A percentile compares a stretch with the other conserved stretches of the same genome.
Conservation (phyloP, 2,113 vertebrate genomes). For the Rallus limicola region DNA sequence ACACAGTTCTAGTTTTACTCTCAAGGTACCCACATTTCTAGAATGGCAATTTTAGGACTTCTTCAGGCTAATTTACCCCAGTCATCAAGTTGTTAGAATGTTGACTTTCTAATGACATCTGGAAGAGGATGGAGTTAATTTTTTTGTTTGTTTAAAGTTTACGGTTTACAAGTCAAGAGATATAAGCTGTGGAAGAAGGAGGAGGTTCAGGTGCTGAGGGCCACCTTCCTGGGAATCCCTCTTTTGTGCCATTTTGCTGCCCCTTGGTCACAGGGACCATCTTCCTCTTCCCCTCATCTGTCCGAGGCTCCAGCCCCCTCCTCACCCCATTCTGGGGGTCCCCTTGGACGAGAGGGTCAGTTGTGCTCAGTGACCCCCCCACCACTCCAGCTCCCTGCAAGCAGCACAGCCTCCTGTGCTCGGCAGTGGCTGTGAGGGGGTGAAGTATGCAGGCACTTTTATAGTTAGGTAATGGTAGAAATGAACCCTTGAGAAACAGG, state of each 20-base stretch:
- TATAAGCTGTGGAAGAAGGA: background rate
- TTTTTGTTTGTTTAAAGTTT: background rate
- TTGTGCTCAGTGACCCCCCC: background rate
- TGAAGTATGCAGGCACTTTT: background rate
- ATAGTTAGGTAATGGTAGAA: background rate
- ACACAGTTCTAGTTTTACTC: background rate
- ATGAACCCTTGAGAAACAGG: background rate
- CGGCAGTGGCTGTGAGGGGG: no score
- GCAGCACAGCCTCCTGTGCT: rapidly evolving
- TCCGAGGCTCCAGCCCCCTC: background rate
- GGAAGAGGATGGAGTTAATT: background rate
- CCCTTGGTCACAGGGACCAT: background rate
- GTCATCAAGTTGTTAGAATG: background rate
- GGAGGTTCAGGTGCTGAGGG: background rate
- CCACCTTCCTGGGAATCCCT: background rate
- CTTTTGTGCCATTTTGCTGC: background rate
- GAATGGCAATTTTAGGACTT: background rate
- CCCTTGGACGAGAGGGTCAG: background rate
- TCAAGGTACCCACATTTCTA: rapidly evolving
- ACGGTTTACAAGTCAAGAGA: background rate
- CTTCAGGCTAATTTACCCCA: background rate
- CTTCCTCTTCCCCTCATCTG: no score
- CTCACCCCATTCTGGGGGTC: background rate
- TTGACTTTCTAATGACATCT: background rate
- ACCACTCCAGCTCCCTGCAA: background rate